These are phyloP conservation scores for Drosophila cyrtoloma DNA, from an alignment of 2,888 invertebrate species.

Conservation along the genomic window DNA sequence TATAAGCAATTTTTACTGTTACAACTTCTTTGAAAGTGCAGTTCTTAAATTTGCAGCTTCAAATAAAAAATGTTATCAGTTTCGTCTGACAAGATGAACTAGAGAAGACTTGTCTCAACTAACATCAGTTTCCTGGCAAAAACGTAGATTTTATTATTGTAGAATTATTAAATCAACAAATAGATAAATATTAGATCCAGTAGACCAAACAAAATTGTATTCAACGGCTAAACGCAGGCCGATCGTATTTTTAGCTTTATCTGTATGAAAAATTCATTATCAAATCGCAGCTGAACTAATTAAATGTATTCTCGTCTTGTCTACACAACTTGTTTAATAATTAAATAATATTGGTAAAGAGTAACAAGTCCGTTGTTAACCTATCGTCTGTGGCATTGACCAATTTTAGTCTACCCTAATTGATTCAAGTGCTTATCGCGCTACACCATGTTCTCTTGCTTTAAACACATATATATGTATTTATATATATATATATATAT, in stretches of 20 bases:
- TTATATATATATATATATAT: neutral
- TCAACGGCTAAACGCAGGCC: neutral
- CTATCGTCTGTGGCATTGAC: slow-evolving; percentile 54
- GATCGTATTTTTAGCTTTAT: neutral
- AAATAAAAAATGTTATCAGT: slow-evolving; percentile 52
- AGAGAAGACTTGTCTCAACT: slow-evolving; percentile 30
- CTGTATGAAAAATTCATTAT: neutral
- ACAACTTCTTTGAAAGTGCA: neutral
- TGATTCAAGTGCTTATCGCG: slow-evolving; percentile 64
- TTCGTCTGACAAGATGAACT: neutral
- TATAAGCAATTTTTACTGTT: slow-evolving; percentile 1
- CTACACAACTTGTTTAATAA: neutral
- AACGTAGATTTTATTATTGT: neutral
- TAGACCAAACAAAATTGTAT: neutral
- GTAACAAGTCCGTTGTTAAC: neutral
- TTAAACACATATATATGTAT: slow-evolving; percentile 2
- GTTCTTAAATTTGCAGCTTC: neutral
- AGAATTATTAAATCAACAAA: neutral
- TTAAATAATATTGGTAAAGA: neutral
- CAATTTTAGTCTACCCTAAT: slow-evolving; percentile 65
- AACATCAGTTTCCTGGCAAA: slow-evolving; percentile 34
- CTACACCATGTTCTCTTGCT: slow-evolving; percentile 26
- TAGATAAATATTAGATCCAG: neutral
- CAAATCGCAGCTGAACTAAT: neutral
- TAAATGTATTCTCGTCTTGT: neutral